Evolutionary conservation across 1,140 invertebrate species (phyloP).

Genomic region (Centruroides vittatus): DNA sequence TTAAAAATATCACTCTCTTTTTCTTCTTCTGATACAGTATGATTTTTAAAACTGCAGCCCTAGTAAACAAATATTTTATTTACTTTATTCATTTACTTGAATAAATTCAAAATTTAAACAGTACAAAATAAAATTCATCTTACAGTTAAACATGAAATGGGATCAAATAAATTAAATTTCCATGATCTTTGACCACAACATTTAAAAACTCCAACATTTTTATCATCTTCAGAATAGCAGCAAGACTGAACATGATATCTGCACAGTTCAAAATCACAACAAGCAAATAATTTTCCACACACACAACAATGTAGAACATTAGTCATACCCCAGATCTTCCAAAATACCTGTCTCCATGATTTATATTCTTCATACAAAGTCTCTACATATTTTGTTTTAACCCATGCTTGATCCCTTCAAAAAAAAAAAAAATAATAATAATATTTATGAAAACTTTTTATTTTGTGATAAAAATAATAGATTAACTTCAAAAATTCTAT

Average conservation of each 20-base stretch:
- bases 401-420: slow-evolving; percentile 13
- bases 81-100: background rate
- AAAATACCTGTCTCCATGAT: slow-evolving; percentile 15
- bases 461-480: background rate
- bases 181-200: slow-evolving; percentile 12
- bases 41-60: slow-evolving; percentile 14
- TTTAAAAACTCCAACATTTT: slow-evolving; percentile 7
- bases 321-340: slow-evolving; percentile 11
- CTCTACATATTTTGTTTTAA: slow-evolving; percentile 10
- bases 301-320: slow-evolving; percentile 9
- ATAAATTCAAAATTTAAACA: background rate
- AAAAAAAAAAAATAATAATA: no score
- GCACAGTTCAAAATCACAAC: slow-evolving; percentile 11
- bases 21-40: slow-evolving; percentile 8
- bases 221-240: slow-evolving; percentile 3
- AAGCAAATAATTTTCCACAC: slow-evolving; percentile 11
- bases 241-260: slow-evolving; percentile 9
- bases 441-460: background rate
- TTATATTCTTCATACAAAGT: slow-evolving; percentile 4
- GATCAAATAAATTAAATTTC: slow-evolving; percentile 15
- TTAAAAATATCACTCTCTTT: slow-evolving; percentile 8
- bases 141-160: slow-evolving; percentile 9
- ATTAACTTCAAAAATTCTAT: no score
- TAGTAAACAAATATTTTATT: background rate
- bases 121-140: background rate